Evolutionary conservation across 2,888 invertebrate genomes (phyloP).

Genomic region (Physocephala rufipes): DNA sequence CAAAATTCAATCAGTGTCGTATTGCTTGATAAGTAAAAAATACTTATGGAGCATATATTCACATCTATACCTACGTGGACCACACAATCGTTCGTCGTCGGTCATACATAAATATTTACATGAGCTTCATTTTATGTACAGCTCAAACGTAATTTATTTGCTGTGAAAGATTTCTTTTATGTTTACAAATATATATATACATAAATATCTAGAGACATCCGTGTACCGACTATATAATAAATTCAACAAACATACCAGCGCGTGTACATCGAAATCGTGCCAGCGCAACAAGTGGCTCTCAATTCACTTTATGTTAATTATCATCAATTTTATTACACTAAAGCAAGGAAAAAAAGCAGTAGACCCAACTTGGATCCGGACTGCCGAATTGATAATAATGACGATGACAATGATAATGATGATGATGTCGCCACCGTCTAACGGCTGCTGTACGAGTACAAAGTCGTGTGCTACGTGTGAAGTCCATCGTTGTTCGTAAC

Average conservation of each 20-base stretch:
- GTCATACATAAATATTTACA: neutral
- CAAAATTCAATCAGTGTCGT: conserved; percentile 61
- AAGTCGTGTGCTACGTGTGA: conserved; percentile 51
- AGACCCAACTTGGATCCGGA: conserved; percentile 18
- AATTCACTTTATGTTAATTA: conserved; percentile 14
- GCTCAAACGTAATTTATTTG: neutral
- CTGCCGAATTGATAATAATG: neutral
- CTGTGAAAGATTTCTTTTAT: neutral
- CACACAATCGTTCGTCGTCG: neutral
- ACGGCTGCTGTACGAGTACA: neutral
- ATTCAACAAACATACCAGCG: too few relatives aligned
- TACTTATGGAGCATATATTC: neutral
- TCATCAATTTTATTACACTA: conserved; percentile 30
- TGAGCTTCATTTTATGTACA: neutral
- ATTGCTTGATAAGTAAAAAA: conserved; percentile 43
- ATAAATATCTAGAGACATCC: neutral
- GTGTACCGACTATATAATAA: neutral
- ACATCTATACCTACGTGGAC: neutral
- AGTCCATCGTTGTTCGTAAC: conserved; percentile 59
- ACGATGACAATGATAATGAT: neutral
- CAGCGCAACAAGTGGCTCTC: conserved; percentile 29
- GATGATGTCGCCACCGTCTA: neutral
- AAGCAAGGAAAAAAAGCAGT: conserved; percentile 3
- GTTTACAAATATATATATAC: too few relatives aligned
- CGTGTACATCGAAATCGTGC: too few relatives aligned